Evolutionary conservation across 2,888 invertebrate species (phyloP).

Genomic region (Chironomus tentans): DNA sequence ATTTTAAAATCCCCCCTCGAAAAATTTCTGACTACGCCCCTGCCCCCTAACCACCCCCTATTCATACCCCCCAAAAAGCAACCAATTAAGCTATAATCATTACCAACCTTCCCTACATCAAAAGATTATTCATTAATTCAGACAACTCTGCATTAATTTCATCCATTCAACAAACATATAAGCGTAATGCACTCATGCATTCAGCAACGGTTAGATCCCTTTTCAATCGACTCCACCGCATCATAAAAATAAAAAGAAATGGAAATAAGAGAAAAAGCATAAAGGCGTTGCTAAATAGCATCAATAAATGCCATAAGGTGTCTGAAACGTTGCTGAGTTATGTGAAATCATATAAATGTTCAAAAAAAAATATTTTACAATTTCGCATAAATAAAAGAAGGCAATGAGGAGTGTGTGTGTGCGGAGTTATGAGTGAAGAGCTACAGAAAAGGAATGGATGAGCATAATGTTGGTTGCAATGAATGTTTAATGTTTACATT

Average conservation of each 20-base stretch:
- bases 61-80: too few relatives aligned
- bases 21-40: too few relatives aligned
- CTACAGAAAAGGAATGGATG: background rate
- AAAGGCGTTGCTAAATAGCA: background rate
- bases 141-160: too few relatives aligned
- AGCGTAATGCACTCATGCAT: background rate
- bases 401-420: background rate
- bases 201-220: background rate
- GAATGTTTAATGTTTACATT: constrained; percentile 27
- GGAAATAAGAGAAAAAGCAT: background rate
- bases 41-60: too few relatives aligned
- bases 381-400: background rate
- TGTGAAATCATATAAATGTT: background rate
- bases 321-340: background rate
- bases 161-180: too few relatives aligned
- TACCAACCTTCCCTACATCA: too few relatives aligned
- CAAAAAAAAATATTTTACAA: background rate
- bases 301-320: constrained; percentile 5
- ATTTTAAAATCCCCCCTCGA: too few relatives aligned
- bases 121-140: too few relatives aligned
- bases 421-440: background rate
- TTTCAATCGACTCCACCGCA: background rate
- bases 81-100: too few relatives aligned
- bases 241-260: background rate
- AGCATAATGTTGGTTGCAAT: background rate